Evolutionary conservation across 2,888 invertebrate species (phyloP), one percentile per base, ranked within the genome.

Genomic region (Pristionchus entomophagus): DNA sequence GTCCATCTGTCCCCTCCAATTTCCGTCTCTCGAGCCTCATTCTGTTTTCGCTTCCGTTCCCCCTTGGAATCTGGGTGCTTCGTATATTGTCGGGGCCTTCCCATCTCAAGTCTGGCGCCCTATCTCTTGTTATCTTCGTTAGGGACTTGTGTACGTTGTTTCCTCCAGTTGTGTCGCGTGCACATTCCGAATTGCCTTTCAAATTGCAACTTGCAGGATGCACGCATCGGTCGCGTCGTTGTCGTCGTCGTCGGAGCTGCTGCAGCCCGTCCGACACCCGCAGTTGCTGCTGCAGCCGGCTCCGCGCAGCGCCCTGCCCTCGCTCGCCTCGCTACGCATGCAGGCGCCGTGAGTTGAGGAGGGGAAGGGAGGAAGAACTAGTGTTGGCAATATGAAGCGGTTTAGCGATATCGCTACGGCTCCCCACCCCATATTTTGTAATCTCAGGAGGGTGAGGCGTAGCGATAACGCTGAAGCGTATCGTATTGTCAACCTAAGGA

Each of bases 241-340:
- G 56, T 69, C 41, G 12, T 22, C 35, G 6, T 73, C 45, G 22
- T 73, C 73, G 41, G 73, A 73, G 14, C 35, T n/a, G 73, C 73
- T 41, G 45, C 73, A 41, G 41, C 3, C 12, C 41, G 12, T 41
- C 5, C 22, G 19, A 22, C n/a, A 14, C 5, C 56, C 5, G 56
- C 10, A 56, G 19, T 22, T 56, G 73, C 10, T 14, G 73, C 41
- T 45, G 17, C 73, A 45, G 19, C 26, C 26, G n/a, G 41, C 41
- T 12, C 41, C 26, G 22, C 38, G 69, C 17, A 5, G 41, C n/a
- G 73, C 73, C 73, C 41, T 73, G 12, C 73, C 73, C 5, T 73
- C 73, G n/a, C 73, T 73, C 73, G 41, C 73, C 10, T 41, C 41
- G n/a, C 32, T 73, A 10, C 73, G 73, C 73, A 73, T 73, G 73